A percentile compares a stretch with the other conserved stretches of the same genome.
These are phyloP conservation scores for Orthosia gothica DNA, from an alignment of 2,888 invertebrate species.

Conservation along the genomic window DNA sequence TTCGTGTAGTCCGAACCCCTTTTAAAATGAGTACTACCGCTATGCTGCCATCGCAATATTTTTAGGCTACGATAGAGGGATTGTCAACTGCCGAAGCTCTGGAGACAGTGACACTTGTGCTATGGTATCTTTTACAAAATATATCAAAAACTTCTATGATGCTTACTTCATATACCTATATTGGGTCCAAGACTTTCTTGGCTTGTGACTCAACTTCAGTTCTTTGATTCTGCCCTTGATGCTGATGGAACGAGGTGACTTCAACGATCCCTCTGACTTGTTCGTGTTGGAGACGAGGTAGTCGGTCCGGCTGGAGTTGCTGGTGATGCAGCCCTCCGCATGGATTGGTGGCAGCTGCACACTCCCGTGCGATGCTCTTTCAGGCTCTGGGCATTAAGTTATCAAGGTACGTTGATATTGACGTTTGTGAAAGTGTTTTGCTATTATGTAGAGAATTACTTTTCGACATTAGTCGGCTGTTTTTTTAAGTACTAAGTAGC, in stretches of 20 bases:
- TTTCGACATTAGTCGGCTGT: neutral
- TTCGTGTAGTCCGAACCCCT: neutral
- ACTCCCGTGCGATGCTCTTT: slow-evolving; percentile 42
- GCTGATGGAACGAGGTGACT: slow-evolving; percentile 71
- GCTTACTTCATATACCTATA: slow-evolving; percentile 63
- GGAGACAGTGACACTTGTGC: neutral
- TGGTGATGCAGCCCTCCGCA: slow-evolving; percentile 71
- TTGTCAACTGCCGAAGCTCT: neutral
- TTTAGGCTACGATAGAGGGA: neutral
- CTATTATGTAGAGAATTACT: neutral
- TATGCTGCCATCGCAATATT: neutral
- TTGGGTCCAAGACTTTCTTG: slow-evolving; percentile 55
- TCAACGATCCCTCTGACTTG: slow-evolving; percentile 25
- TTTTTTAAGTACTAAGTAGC: slow-evolving; percentile 17
- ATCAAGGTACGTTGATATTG: slow-evolving; percentile 14
- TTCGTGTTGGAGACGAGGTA: slow-evolving; percentile 20
- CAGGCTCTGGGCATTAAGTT: slow-evolving; percentile 34
- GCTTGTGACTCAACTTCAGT: slow-evolving; percentile 75
- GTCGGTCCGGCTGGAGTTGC: slow-evolving; percentile 57
- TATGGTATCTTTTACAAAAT: neutral
- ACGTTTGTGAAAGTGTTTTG: neutral
- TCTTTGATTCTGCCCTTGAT: slow-evolving; percentile 84
- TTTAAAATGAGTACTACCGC: neutral
- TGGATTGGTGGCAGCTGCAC: slow-evolving; percentile 83
- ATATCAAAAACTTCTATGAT: no score